phyloP scores from a whole-genome alignment of 2,113 vertebrate genomes.

The Gambusia affinis region DNA sequence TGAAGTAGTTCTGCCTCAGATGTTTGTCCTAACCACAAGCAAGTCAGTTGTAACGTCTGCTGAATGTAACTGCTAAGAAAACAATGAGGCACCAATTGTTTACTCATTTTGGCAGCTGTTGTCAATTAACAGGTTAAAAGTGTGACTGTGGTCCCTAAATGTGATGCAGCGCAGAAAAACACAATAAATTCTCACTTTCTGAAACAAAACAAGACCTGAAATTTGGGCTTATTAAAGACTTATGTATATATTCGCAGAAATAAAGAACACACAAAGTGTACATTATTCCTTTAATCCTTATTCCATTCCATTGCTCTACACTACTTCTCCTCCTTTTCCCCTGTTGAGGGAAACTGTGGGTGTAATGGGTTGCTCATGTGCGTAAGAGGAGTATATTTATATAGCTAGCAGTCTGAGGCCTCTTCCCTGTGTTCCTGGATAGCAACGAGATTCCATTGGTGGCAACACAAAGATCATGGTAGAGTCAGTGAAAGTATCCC shows the following conservation, averaged over 20 bases:
- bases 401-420: constrained; percentile 38
- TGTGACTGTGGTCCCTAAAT: constrained; percentile 29
- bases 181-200: constrained; percentile 44
- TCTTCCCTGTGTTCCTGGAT: constrained; percentile 58
- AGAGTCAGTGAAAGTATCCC: constrained; percentile 33
- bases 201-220: constrained; percentile 37
- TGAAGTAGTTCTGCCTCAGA: constrained; percentile 3
- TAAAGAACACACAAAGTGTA: constrained; percentile 53
- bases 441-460: constrained; percentile 45
- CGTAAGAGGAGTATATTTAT: constrained; percentile 66
- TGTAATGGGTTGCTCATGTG: constrained; percentile 64
- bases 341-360: constrained; percentile 52
- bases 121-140: constrained; percentile 39
- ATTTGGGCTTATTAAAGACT: constrained; percentile 46
- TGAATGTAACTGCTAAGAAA: constrained; percentile 33
- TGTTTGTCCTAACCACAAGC: neutral
- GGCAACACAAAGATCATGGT: constrained; percentile 45
- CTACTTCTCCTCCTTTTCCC: constrained; percentile 33
- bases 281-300: constrained; percentile 13
- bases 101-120: constrained; percentile 36
- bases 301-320: neutral
- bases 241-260: constrained; percentile 33
- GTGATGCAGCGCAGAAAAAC: constrained; percentile 24
- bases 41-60: constrained; percentile 4
- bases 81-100: constrained; percentile 27